phyloP scores from a whole-genome alignment of 2,113 vertebrate species.

The Origma solitaria region DNA sequence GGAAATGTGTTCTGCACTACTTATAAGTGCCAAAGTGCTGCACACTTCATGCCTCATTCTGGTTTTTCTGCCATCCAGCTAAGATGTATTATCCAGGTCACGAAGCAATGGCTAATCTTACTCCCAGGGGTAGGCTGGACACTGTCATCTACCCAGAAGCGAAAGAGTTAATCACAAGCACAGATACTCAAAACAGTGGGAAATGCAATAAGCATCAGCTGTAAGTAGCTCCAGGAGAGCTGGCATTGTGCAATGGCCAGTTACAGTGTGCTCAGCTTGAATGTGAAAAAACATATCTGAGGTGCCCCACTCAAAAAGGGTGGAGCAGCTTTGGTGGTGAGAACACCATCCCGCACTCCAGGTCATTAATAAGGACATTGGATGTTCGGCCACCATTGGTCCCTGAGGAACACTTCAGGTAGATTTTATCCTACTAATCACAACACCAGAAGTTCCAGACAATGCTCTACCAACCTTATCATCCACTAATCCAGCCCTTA shows the following conservation, averaged over 20 bases:
- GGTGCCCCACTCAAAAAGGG: background rate
- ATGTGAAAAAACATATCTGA: background rate
- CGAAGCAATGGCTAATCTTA: background rate
- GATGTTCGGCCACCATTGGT: background rate
- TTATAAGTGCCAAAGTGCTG: background rate
- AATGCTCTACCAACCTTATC: background rate
- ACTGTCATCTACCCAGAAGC: background rate
- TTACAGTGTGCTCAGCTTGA: background rate
- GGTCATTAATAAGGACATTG: background rate
- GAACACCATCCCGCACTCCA: background rate
- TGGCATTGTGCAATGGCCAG: background rate
- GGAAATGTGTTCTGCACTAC: background rate
- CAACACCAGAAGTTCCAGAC: background rate
- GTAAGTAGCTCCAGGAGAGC: background rate
- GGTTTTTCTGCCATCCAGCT: background rate
- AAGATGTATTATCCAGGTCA: background rate
- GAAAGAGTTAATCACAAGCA: background rate
- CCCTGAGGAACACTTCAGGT: background rate
- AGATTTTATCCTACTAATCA: background rate
- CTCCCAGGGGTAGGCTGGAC: background rate
- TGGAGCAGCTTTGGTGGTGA: background rate
- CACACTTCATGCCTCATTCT: background rate
- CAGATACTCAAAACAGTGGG: background rate
- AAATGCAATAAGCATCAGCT: background rate
- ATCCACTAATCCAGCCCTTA: background rate